phyloP scores from a whole-genome alignment of 1,140 invertebrate species.

The Sarcophaga bullata region DNA sequence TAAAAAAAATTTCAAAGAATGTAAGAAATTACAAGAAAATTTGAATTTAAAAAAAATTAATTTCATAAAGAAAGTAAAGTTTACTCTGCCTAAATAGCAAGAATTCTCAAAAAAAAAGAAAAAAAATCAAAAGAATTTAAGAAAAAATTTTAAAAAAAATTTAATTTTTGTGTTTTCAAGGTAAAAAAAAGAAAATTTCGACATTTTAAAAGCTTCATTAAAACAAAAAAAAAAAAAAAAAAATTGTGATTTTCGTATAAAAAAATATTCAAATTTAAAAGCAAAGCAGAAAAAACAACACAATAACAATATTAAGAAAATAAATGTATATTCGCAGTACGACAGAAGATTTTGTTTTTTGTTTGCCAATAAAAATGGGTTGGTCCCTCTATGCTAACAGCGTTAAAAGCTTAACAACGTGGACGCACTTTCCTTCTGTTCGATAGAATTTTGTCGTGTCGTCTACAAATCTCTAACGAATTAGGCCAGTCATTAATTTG shows the following conservation, averaged over 20 bases:
- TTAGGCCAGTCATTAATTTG: neutral
- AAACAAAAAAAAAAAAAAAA: no score
- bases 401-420: neutral
- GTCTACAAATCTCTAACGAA: neutral
- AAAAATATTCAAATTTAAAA: no score
- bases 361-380: neutral
- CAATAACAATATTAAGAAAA: no score
- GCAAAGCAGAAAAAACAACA: no score
- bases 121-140: neutral
- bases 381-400: neutral
- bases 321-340: no score
- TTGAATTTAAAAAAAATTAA: neutral
- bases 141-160: neutral
- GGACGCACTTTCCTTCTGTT: neutral
- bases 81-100: no score
- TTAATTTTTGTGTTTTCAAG: neutral
- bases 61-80: neutral
- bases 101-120: neutral
- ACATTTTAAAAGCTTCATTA: neutral
- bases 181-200: neutral
- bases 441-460: neutral
- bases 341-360: no score
- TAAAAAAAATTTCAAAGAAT: neutral
- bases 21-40: neutral
- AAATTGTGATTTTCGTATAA: neutral